Conservation (phyloP, 2,888 invertebrate species). For the Watsonalla binaria region DNA sequence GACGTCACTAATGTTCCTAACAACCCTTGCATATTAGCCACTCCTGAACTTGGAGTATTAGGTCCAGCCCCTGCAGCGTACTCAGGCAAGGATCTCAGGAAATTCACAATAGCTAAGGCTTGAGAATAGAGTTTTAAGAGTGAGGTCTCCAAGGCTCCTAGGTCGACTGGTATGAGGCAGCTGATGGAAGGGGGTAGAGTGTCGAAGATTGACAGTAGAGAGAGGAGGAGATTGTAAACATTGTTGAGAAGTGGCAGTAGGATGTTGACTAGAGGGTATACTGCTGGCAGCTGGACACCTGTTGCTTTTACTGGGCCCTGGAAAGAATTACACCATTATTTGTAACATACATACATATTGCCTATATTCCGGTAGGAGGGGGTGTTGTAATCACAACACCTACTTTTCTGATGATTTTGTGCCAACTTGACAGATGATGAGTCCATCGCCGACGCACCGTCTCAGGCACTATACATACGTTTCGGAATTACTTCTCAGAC, state of each 20-base stretch:
- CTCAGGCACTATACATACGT: too few relatives aligned
- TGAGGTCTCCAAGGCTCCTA: constrained; percentile 64
- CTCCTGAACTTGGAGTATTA: constrained; percentile 39
- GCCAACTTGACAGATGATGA: constrained; percentile 4
- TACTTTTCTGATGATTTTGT: too few relatives aligned
- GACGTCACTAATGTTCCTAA: constrained; percentile 45
- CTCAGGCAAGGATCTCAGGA: constrained; percentile 55
- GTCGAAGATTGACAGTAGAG: constrained; percentile 67
- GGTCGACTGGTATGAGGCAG: constrained; percentile 61
- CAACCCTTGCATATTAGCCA: constrained; percentile 50
- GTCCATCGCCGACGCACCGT: too few relatives aligned
- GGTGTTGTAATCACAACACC: too few relatives aligned
- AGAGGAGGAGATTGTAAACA: constrained; percentile 67
- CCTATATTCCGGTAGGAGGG: too few relatives aligned
- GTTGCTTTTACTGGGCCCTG: constrained; percentile 55
- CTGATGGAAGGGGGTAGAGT: constrained; percentile 62
- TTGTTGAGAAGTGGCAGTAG: constrained; percentile 66
- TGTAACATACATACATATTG: too few relatives aligned
- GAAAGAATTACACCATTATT: too few relatives aligned
- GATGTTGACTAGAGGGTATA: constrained; percentile 68
- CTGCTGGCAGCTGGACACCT: constrained; percentile 61
- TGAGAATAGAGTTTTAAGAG: constrained; percentile 65
- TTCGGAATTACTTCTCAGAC: too few relatives aligned
- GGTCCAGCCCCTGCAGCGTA: constrained; percentile 65
- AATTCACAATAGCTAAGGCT: constrained; percentile 67